Base-by-base conservation (phyloP, 2,113 vertebrate genomes). In the Indicator maculatus region DNA sequence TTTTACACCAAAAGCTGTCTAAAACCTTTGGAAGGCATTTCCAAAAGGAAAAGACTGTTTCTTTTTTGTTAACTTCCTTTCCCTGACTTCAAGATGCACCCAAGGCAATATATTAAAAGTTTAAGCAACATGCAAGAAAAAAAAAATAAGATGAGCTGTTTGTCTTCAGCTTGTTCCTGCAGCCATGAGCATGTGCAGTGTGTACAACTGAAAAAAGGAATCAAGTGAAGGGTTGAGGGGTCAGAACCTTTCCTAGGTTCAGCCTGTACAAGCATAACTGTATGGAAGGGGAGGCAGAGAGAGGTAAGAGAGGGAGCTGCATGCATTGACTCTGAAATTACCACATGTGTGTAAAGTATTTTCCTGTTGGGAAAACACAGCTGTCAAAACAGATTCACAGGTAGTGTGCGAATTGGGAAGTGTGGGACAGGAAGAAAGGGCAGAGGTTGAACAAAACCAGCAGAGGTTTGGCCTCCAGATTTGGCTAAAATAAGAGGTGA, bases 351-450 rank as follows among this genome's bases (percentile, higher is more conserved):
- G 64, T 52, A 4, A 73, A 81, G 24, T 71, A 71, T 86, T 96
- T 97, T 96, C 45, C 73, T 96, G 36, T 69, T 94, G 59, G 63
- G 75, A 96, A 94, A 96, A 85, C 84, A 47, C 63, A 95, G 90
- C 90, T 93, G 92, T 94, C 93, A 76, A 93, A 97, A 95, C 92
- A 96, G 93, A 94, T 87, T 72, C 94, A 88, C 71, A 90, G 82
- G 58, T 70, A 92, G 12, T 36, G 24, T 92, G 23, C 91, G 88
- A 96, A 80, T 9, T 75, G 52, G 52, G 45, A 77, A 92, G 60
- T 44, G 52, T 44, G 78, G 41, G 69, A 83, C 63, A 89, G 91
- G 87, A 91, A 88, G 63, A 85, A 94, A 85, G 86, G 86, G 55
- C 91, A 91, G 83, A 81, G 72, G 77, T 59, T 94, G 89, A 90